These are phyloP conservation scores for Rhopalosiphum padi DNA, from an alignment of 1,140 invertebrate species.

Conservation along the genomic window DNA sequence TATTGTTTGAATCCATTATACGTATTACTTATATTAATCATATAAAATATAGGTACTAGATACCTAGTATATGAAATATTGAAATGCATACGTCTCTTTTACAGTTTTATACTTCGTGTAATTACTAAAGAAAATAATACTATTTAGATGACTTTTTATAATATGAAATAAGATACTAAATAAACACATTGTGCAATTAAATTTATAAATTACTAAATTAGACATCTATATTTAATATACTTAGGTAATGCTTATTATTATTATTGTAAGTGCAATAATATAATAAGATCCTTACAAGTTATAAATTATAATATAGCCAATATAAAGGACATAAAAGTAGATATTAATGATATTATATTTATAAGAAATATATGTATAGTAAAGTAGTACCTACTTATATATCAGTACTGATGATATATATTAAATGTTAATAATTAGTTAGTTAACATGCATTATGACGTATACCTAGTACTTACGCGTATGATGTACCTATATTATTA, in stretches of 20 bases:
- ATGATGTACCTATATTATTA: too few species aligned
- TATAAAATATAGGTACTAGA: background rate
- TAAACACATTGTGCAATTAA: background rate
- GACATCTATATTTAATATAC: background rate
- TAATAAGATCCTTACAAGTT: background rate
- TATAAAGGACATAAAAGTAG: too few species aligned
- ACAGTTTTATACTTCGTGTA: background rate
- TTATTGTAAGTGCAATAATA: background rate
- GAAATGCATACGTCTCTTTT: background rate
- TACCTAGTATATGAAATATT: background rate
- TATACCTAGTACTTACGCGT: too few species aligned
- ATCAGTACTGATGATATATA: too few species aligned
- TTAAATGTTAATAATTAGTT: too few species aligned
- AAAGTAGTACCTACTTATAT: too few species aligned
- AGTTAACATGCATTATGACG: too few species aligned
- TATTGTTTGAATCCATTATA: too few species aligned
- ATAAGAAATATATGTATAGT: too few species aligned
- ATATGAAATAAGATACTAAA: background rate
- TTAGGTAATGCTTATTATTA: background rate
- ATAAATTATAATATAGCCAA: too few species aligned
- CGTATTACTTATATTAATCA: too few species aligned
- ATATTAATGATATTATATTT: too few species aligned
- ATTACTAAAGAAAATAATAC: background rate
- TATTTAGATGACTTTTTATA: background rate
- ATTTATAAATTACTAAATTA: background rate